phyloP scores from a whole-genome alignment of 2,113 vertebrate genomes.

The Varanus salvator region DNA sequence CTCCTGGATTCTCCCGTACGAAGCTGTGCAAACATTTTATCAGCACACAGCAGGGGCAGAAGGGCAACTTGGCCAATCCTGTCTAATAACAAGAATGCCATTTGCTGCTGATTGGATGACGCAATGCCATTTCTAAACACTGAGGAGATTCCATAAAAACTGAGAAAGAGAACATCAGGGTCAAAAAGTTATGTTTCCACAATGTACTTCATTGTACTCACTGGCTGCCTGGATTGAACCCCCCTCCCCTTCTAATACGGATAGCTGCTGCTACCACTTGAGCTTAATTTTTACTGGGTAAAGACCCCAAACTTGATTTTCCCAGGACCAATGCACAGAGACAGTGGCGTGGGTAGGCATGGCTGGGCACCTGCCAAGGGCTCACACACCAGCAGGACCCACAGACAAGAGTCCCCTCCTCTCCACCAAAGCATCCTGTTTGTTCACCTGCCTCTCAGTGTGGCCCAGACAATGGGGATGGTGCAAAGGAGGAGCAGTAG shows the following conservation, averaged over 20 bases:
- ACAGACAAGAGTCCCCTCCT: too few relatives aligned
- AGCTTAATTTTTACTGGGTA: not conserved
- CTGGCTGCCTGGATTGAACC: not conserved
- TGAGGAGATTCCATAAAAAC: conserved; percentile 24
- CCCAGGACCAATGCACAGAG: not conserved
- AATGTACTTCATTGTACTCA: not conserved
- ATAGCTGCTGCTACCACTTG: too few relatives aligned
- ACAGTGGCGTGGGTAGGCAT: too few relatives aligned
- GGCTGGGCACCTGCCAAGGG: too few relatives aligned
- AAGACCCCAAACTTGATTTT: not conserved
- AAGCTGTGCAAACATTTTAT: conserved; percentile 60
- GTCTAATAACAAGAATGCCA: conserved; percentile 56
- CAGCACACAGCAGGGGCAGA: conserved; percentile 28
- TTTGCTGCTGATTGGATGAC: conserved; percentile 38
- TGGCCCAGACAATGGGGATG: too few relatives aligned
- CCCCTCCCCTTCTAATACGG: too few relatives aligned
- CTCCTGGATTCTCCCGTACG: conserved; percentile 44
- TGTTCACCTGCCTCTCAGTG: too few relatives aligned
- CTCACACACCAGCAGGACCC: too few relatives aligned
- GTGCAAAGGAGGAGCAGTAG: too few relatives aligned
- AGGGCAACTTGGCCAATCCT: not conserved
- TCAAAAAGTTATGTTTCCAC: not conserved
- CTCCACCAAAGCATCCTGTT: too few relatives aligned
- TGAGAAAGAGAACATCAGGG: conserved; percentile 20
- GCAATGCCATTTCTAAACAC: conserved; percentile 20